Base-by-base conservation (phyloP, 2,113 vertebrate species). In the Gallinago paraguaiae region DNA sequence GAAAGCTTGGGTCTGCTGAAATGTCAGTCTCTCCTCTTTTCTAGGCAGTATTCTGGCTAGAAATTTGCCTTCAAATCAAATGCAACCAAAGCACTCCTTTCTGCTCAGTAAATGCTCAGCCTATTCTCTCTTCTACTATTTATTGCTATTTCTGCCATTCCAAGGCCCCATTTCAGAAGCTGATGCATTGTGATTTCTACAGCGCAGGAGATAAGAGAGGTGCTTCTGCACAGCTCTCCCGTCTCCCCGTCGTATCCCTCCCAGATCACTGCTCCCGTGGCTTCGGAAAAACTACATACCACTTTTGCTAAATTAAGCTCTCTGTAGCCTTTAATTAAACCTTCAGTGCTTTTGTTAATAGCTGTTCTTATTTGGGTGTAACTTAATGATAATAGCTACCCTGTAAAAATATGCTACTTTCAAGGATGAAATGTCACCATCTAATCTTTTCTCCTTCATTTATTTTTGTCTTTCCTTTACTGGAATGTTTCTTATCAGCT, bases 401-500 rank as follows among this genome's bases (percentile, higher is more conserved):
- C 48, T 89, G 77, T 51, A 69, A 88, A 92, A 94, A 54, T 67
- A 45, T 10, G 33, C 61, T 25, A 31, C 71, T 88, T 93, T 83
- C 33, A 84, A 92, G 63, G 71, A 88, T 91, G 69, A 89, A 48
- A 56, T 60, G 81, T 75, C 86, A 92, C 72, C 65, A 69, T 71
- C 43, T 79, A 63, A 45, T 82, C 48, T 67, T 88, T 88, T 37
- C 81, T 60, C 68, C 69, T 74, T 59, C n/a, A 56, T 57, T 81
- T 87, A 43, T 93, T 88, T 91, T 56, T 92, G 59, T 86, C 80
- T 88, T 96, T 72, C 39, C 48, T 82, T 69, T 70, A 28, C 70
- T 91, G 54, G 91, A 96, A 87, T 91, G 24, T 71, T 86, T 95
- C 74, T 92, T 95, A 94, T 93, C 96, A 92, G 61, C 72, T 82